A percentile compares a stretch with the other conserved stretches of the same genome.
Conservation (phyloP, 2,888 invertebrate genomes). For the Ormyrus nitidulus region DNA sequence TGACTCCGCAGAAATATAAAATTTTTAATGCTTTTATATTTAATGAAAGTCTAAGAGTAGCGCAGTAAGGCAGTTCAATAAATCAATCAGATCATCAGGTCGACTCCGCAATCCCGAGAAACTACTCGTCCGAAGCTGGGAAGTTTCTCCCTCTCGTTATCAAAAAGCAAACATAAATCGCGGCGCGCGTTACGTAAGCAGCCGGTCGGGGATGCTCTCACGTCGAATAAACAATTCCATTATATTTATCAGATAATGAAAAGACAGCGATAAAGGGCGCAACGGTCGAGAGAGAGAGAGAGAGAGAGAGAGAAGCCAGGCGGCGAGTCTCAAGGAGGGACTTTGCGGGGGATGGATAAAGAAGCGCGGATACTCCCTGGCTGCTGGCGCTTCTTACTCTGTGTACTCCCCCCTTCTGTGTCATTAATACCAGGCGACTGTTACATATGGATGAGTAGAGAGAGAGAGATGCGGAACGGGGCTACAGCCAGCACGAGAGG, state of each 20-base stretch:
- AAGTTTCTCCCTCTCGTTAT: constrained; percentile 44
- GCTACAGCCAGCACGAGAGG: constrained; percentile 34
- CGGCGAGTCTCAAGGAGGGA: constrained; percentile 29
- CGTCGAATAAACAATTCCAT: constrained; percentile 69
- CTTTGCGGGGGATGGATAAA: constrained; percentile 60
- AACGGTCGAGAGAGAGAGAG: constrained; percentile 58
- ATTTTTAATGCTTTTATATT: constrained; percentile 13
- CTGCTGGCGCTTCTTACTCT: constrained; percentile 12
- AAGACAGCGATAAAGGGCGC: constrained; percentile 68
- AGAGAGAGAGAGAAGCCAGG: constrained; percentile 33
- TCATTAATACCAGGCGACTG: constrained; percentile 75
- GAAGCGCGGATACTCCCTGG: constrained; percentile 62
- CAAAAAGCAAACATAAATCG: constrained; percentile 56
- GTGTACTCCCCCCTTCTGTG: constrained; percentile 61
- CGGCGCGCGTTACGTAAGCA: constrained; percentile 28
- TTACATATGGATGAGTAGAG: constrained; percentile 74
- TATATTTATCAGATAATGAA: constrained; percentile 73
- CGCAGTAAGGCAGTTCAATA: constrained; percentile 6
- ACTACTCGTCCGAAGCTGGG: background rate
- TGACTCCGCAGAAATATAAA: constrained; percentile 3
- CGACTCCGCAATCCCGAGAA: constrained; percentile 28
- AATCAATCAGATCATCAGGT: constrained; percentile 46
- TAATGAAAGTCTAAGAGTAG: background rate
- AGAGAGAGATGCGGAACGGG: constrained; percentile 48
- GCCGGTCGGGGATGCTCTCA: constrained; percentile 56